Evolutionary conservation across 2,888 invertebrate genomes (phyloP).

Genomic region (Cryptosula pallasiana): DNA sequence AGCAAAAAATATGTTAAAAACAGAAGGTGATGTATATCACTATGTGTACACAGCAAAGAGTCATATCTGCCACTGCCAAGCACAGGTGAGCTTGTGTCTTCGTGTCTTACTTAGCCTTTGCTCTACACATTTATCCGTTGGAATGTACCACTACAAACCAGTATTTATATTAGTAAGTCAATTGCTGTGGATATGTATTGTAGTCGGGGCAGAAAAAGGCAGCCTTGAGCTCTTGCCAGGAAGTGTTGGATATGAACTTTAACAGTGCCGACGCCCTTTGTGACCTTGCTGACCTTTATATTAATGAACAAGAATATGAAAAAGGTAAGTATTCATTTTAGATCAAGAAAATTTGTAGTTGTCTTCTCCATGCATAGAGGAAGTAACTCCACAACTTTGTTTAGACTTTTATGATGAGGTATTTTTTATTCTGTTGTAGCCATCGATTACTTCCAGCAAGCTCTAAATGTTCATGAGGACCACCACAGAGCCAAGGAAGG

Average conservation of each 20-base stretch:
- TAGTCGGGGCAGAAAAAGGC: slow-evolving; percentile 67
- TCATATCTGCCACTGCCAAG: slow-evolving; percentile 72
- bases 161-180: neutral
- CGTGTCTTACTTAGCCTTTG: no score
- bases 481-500: slow-evolving; percentile 82
- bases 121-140: no score
- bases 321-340: slow-evolving; percentile 59
- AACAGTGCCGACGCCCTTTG: slow-evolving; percentile 74
- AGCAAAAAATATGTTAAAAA: slow-evolving; percentile 61
- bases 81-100: slow-evolving; percentile 55
- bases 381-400: no score
- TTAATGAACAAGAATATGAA: slow-evolving; percentile 83
- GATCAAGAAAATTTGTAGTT: no score
- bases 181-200: slow-evolving; percentile 21
- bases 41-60: slow-evolving; percentile 62
- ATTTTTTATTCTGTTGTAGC: slow-evolving; percentile 56
- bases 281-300: slow-evolving; percentile 85
- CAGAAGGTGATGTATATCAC: slow-evolving; percentile 63
- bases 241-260: slow-evolving; percentile 67
- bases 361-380: no score
- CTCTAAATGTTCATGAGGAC: slow-evolving; percentile 74
- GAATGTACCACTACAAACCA: neutral
- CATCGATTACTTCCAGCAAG: slow-evolving; percentile 77
- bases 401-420: neutral
- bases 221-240: slow-evolving; percentile 72